Percentiles rank a stretch among this genome's conserved stretches.
Evolutionary conservation across 2,797 vertebrate genomes (phyloP).

Genomic region (Poeciliopsis gracilis): DNA sequence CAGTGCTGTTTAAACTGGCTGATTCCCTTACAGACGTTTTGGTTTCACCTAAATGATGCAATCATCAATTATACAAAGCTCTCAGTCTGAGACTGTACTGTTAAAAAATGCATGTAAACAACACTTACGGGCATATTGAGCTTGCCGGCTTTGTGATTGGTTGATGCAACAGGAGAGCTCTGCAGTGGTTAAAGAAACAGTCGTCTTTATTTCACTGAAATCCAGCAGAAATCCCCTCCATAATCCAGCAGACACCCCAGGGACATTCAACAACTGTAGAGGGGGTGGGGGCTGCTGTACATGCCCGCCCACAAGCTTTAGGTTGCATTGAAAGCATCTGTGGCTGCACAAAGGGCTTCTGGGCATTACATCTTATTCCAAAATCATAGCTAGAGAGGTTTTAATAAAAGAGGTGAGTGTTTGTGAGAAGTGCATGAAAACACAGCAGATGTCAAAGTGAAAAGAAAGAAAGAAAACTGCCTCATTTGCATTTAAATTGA

Average conservation of each 20-base stretch:
- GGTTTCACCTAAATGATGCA: slow-evolving; percentile 58
- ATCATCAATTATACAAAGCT: slow-evolving; percentile 47
- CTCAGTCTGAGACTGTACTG: slow-evolving; percentile 36
- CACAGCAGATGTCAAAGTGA: slow-evolving; percentile 13
- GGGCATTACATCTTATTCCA: slow-evolving; percentile 40
- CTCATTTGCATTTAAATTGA: slow-evolving; percentile 49
- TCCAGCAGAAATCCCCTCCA: slow-evolving; percentile 66
- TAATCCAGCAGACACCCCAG: slow-evolving; percentile 67
- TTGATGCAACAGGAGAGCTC: slow-evolving; percentile 58
- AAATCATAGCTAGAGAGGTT: slow-evolving; percentile 51
- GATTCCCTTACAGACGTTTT: slow-evolving; percentile 22
- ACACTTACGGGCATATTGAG: slow-evolving; percentile 42
- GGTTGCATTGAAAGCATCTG: slow-evolving; percentile 45
- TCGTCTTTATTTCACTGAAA: slow-evolving; percentile 58
- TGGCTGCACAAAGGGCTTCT: slow-evolving; percentile 31
- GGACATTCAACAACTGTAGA: slow-evolving; percentile 55
- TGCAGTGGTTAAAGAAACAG: slow-evolving; percentile 25
- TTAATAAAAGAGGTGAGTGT: slow-evolving; percentile 33
- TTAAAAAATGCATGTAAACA: slow-evolving; percentile 66
- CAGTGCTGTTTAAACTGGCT: slow-evolving; percentile 39
- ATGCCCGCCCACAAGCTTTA: slow-evolving; percentile 58
- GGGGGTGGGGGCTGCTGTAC: neutral
- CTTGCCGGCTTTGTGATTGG: slow-evolving; percentile 52
- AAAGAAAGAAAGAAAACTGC: slow-evolving; percentile 4
- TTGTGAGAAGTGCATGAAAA: slow-evolving; percentile 28